phyloP scores from a whole-genome alignment of 1,140 invertebrate genomes.

The Camponotus vicinus region DNA sequence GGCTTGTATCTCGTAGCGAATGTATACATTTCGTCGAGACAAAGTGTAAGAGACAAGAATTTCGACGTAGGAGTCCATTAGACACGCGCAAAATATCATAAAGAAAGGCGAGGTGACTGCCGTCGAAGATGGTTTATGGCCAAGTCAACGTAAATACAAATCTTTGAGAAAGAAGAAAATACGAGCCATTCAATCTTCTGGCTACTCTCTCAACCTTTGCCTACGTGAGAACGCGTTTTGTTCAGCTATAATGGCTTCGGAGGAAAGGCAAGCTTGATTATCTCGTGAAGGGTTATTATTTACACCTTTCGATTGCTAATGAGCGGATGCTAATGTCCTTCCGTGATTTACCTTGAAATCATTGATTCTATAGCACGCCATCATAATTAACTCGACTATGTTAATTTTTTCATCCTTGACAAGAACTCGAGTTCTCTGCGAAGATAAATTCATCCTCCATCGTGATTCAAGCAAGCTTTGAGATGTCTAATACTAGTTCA shows the following conservation, averaged over 20 bases:
- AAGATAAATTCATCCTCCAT: conserved; percentile 1
- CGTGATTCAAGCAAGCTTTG: background rate
- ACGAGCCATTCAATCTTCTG: background rate
- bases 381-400: background rate
- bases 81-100: background rate
- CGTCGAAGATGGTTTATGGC: background rate
- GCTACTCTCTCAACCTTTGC: conserved; percentile 14
- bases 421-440: background rate
- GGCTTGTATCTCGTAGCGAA: background rate
- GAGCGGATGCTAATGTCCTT: background rate
- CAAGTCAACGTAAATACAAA: background rate
- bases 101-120: background rate
- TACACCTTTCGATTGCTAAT: background rate
- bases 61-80: background rate
- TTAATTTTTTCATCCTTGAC: background rate
- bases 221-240: background rate
- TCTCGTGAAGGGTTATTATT: background rate
- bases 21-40: background rate
- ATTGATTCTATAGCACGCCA: background rate
- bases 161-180: background rate
- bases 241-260: background rate
- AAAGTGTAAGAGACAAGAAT: background rate
- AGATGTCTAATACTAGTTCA: background rate
- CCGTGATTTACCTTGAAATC: background rate
- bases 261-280: background rate